Base-by-base conservation (phyloP, 2,113 vertebrate genomes). In the Fulmarus glacialis region DNA sequence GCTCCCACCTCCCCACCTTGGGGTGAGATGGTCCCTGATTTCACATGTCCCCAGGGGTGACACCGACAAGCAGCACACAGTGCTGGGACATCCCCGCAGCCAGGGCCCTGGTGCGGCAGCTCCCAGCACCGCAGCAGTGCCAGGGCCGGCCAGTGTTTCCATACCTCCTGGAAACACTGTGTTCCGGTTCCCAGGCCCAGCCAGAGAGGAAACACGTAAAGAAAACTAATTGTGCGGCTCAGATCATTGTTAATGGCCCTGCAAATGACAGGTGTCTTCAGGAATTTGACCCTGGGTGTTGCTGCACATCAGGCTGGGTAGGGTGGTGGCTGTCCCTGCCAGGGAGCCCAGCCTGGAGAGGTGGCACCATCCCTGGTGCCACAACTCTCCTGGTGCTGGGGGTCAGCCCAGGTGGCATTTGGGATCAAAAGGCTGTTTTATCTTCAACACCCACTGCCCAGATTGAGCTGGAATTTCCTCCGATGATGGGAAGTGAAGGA, bases 281-380 rank as follows among this genome's bases (percentile, higher is more conserved):
- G 91, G 94, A 96, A 94, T 89, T n/a, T 94, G 94, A 83, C 67
- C 67, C 79, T 66, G 91, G 80, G 63, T 73, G 95, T 66, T 88
- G 62, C 52, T 59, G 64, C 55, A 21, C 0, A 0, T 17, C 78
- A 30, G 30, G 45, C 26, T 0, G 0, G 47, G 38, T 55, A 48
- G 70, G 87, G 84, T 53, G 66, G 70, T 52, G 87, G 38, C 78
- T 73, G 72, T 56, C 62, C 34, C 59, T 17, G 22, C 15, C 9
- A 0, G 15, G 11, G 11, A 81, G 62, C 43, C 58, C 62, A 45
- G 62, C 58, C 64, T 36, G 45, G 6, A 32, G 27, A 58, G 50
- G 36, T 38, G 32, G 42, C 38, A 42, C 24, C 1, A 0, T 20
- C 38, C 38, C 47, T 0, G 0, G 5, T 38, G 26, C 78, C 88